Base-by-base conservation (phyloP, 2,888 invertebrate species). In the Strigamia maritima region DNA sequence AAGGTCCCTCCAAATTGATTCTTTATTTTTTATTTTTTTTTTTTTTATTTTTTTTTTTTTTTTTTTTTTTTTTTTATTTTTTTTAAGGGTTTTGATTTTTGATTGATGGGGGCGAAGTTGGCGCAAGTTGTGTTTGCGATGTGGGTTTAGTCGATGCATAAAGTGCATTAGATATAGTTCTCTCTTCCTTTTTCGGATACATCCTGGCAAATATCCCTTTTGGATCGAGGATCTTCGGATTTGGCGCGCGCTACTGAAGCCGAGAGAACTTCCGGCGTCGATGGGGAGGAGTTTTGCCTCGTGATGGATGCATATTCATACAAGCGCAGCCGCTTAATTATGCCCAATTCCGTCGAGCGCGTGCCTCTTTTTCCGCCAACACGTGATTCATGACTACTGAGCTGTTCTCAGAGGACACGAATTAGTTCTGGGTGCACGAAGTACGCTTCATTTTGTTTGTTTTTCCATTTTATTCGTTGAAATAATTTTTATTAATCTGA, bases 221-320 rank as follows among this genome's bases (percentile, higher is more conserved):
- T 7, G 70, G 10, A 70, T 8, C 19, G 28, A 28, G 70, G 70
- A 70, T 70, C 70, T 70, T 16, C 70, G 70, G 70, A 70, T 70
- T 70, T 70, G 70, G 70, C 70, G 70, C 28, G 70, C 28, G 70
- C 70, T 70, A 70, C 70, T 70, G 70, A 8, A 70, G 70, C 26
- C 28, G 70, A 28, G 60, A 19, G 26, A 70, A 70, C 70, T 70
- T 70, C 70, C 70, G 70, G 26, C 14, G 26, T n/a, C n/a, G 4
- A 24, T 49, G 16, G 24, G 60, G 60, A 60, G 10, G 60, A 12
- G 70, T 28, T 10, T 26, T 24, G 26, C 2, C 49, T 35, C 35
- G 35, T 28, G 70, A 70, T 70, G 26, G 28, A 26, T 70, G 70
- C 70, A 70, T 70, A 70, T 70, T 70, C 70, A 70, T 70, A 70